These are phyloP conservation scores for Hyla sarda DNA, from an alignment of 2,113 vertebrate species.

Conservation along the genomic window DNA sequence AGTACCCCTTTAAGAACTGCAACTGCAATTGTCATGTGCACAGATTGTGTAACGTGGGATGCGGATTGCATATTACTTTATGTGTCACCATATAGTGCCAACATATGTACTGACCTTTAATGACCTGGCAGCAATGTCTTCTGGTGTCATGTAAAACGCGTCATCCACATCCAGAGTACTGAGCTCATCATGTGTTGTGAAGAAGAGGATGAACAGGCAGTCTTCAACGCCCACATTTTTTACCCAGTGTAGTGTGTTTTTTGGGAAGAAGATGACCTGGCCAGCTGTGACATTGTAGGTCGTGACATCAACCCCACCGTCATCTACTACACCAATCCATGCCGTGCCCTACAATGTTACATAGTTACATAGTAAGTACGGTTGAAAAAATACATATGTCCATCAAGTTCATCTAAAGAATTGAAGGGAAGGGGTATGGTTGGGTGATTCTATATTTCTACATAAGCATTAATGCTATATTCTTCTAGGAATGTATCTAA, in stretches of 20 bases:
- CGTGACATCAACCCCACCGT: slow-evolving; percentile 59
- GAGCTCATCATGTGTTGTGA: slow-evolving; percentile 72
- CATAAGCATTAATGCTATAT: no score
- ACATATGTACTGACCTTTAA: slow-evolving; percentile 53
- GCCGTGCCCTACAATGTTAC: slow-evolving; percentile 66
- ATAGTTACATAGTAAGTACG: no score
- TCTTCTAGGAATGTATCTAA: no score
- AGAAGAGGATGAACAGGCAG: slow-evolving; percentile 73
- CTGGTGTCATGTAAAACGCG: slow-evolving; percentile 69
- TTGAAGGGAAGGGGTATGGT: no score
- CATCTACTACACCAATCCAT: slow-evolving; percentile 70
- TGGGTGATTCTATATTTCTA: no score
- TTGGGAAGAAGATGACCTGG: slow-evolving; percentile 73
- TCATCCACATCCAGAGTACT: slow-evolving; percentile 73
- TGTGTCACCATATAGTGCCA: neutral
- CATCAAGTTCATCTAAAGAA: no score
- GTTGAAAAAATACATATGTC: no score
- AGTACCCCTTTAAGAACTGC: no score
- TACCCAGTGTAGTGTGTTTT: slow-evolving; percentile 71
- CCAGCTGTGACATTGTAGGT: slow-evolving; percentile 70
- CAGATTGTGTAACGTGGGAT: no score
- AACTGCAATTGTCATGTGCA: no score
- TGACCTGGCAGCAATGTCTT: slow-evolving; percentile 71
- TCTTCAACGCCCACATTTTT: slow-evolving; percentile 70
- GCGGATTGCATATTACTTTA: no score